phyloP scores from a whole-genome alignment of 2,888 invertebrate genomes.

The Malacosoma neustria region DNA sequence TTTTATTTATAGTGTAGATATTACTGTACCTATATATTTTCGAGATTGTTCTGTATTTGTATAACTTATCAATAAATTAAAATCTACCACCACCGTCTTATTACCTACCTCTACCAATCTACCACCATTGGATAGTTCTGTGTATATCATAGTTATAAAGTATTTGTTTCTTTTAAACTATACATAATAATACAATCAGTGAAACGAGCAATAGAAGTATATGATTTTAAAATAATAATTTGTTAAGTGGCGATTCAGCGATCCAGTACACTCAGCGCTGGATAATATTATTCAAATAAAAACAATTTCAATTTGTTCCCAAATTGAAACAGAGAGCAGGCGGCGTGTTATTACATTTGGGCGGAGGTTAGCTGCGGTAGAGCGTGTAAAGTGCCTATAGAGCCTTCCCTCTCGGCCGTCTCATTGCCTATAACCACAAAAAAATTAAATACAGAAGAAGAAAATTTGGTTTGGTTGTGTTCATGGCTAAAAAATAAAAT shows the following conservation, averaged over 20 bases:
- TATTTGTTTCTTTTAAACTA: too few species aligned
- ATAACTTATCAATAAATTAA: too few species aligned
- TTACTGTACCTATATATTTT: too few species aligned
- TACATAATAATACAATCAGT: neutral
- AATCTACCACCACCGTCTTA: too few species aligned
- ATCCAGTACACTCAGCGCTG: constrained; percentile 23
- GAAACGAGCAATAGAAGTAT: neutral
- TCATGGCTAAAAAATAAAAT: too few species aligned
- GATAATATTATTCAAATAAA: constrained; percentile 74
- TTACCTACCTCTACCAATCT: too few species aligned
- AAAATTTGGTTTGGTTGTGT: too few species aligned
- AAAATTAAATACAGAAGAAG: constrained; percentile 12
- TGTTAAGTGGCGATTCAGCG: constrained; percentile 31
- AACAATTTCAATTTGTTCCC: constrained; percentile 75
- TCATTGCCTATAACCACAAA: constrained; percentile 70
- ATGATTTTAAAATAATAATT: constrained; percentile 21
- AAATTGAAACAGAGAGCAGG: constrained; percentile 74
- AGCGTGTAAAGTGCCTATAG: constrained; percentile 72
- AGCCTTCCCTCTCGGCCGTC: constrained; percentile 61
- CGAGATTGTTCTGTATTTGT: too few species aligned
- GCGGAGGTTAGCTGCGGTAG: constrained; percentile 69
- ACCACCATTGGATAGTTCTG: too few species aligned
- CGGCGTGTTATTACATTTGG: constrained; percentile 70
- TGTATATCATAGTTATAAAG: too few species aligned
- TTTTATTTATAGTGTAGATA: too few species aligned